Percentiles rank a stretch among this genome's conserved stretches.
Evolutionary conservation across 1,140 invertebrate species (phyloP).

Genomic region (Euwallacea fornicatus): DNA sequence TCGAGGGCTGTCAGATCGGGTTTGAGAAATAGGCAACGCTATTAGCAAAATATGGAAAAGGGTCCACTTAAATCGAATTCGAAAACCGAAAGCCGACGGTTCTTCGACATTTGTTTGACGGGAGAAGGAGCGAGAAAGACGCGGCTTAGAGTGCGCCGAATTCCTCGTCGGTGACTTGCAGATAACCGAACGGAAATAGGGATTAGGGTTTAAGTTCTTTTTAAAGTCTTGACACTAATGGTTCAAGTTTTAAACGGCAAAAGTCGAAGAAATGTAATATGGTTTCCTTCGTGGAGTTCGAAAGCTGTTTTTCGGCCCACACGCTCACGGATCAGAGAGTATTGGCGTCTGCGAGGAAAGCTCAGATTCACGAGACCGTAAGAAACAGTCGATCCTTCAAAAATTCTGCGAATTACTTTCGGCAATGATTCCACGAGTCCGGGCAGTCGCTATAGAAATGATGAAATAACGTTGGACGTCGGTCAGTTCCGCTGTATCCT

Average conservation of each 20-base stretch:
- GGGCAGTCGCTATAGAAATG: too few species aligned
- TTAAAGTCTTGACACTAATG: slow-evolving; percentile 2
- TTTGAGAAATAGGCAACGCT: slow-evolving; percentile 34
- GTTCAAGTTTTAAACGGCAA: background rate
- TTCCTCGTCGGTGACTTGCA: slow-evolving; percentile 47
- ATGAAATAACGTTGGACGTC: too few species aligned
- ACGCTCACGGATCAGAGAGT: too few species aligned
- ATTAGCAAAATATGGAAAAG: slow-evolving; percentile 36
- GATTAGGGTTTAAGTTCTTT: slow-evolving; percentile 31
- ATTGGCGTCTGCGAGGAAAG: slow-evolving; percentile 10
- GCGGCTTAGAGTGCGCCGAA: slow-evolving; percentile 34
- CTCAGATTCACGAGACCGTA: slow-evolving; percentile 37
- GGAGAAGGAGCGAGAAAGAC: background rate
- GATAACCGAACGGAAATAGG: slow-evolving; percentile 35
- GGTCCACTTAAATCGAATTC: slow-evolving; percentile 25
- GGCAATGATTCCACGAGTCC: too few species aligned
- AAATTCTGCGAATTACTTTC: too few species aligned
- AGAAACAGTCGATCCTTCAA: too few species aligned
- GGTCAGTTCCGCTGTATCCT: too few species aligned
- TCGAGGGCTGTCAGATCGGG: slow-evolving; percentile 28
- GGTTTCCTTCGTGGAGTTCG: too few species aligned
- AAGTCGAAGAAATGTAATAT: too few species aligned
- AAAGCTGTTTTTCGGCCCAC: too few species aligned
- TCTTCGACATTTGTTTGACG: slow-evolving; percentile 39
- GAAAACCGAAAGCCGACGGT: slow-evolving; percentile 10